phyloP scores from a whole-genome alignment of 1,140 invertebrate genomes.

The Sarcophaga bullata region DNA sequence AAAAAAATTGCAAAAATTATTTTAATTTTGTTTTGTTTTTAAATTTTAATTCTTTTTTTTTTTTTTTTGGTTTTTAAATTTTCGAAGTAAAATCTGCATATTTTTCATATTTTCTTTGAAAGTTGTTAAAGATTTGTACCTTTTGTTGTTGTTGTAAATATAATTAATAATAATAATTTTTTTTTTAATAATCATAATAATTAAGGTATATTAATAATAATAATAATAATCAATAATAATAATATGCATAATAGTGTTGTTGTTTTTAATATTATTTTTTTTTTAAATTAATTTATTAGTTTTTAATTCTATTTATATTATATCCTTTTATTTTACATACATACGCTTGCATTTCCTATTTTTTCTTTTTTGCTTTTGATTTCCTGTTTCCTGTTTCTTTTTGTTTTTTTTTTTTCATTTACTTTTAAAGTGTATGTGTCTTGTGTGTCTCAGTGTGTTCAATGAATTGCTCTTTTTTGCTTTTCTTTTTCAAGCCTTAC shows the following conservation, averaged over 20 bases:
- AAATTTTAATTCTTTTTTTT: too few species aligned
- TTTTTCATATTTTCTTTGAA: neutral
- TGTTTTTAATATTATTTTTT: conserved; percentile 1
- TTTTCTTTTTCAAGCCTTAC: too few species aligned
- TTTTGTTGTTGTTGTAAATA: conserved; percentile 21
- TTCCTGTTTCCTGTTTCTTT: neutral
- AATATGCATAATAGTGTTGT: conserved; percentile 42
- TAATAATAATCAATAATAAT: conserved; percentile 43
- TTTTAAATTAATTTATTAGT: neutral
- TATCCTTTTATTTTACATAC: conserved; percentile 24
- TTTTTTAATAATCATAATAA: conserved; percentile 43
- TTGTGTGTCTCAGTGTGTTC: neutral
- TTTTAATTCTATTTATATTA: neutral
- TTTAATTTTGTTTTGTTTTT: neutral
- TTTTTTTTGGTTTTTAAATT: neutral
- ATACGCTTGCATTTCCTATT: neutral
- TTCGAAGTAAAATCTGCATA: conserved; percentile 11
- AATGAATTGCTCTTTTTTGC: too few species aligned
- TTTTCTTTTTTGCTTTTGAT: neutral
- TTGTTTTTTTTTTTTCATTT: neutral
- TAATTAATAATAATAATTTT: conserved; percentile 42
- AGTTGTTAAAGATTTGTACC: conserved; percentile 32
- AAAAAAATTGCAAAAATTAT: conserved; percentile 30
- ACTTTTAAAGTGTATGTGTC: neutral
- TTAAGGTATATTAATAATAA: conserved; percentile 42